phyloP scores from a whole-genome alignment of 2,113 vertebrate species.

The Triplophysa rosa region DNA sequence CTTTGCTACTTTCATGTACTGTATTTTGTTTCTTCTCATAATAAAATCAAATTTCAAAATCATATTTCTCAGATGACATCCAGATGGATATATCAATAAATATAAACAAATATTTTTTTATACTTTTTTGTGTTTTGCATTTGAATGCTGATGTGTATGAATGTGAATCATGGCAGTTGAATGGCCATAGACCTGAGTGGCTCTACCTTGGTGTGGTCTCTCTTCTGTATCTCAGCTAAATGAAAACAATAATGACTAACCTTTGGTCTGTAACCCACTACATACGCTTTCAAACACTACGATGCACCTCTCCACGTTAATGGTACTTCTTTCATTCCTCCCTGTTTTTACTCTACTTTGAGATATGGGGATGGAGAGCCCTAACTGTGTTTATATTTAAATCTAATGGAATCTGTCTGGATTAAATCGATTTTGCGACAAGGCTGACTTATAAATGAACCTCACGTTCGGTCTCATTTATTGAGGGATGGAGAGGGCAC shows the following conservation, averaged over 20 bases:
- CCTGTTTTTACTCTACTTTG: slow-evolving; percentile 53
- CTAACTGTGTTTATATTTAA: slow-evolving; percentile 66
- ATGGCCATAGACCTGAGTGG: slow-evolving; percentile 9
- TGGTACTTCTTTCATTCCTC: slow-evolving; percentile 61
- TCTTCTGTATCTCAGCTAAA: slow-evolving; percentile 53
- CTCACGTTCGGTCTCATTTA: slow-evolving; percentile 35
- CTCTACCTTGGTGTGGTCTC: slow-evolving; percentile 34
- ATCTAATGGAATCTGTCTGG: slow-evolving; percentile 66
- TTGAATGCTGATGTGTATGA: slow-evolving; percentile 16
- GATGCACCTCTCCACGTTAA: slow-evolving; percentile 59
- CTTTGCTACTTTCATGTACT: too few species aligned
- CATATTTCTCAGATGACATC: too few species aligned
- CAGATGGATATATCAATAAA: background rate
- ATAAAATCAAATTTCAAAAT: too few species aligned
- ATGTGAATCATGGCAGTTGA: slow-evolving; percentile 14
- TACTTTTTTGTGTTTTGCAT: background rate
- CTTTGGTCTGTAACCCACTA: slow-evolving; percentile 55
- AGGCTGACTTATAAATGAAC: slow-evolving; percentile 64
- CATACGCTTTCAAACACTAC: slow-evolving; percentile 54
- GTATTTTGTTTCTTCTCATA: too few species aligned
- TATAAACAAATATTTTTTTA: too few species aligned
- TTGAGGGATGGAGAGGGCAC: slow-evolving; percentile 27
- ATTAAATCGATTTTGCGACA: slow-evolving; percentile 64
- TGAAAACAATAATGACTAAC: slow-evolving; percentile 61
- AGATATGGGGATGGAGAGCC: slow-evolving; percentile 56